Evolutionary conservation across 2,888 invertebrate genomes (phyloP).

Genomic region (Ischnura elegans): DNA sequence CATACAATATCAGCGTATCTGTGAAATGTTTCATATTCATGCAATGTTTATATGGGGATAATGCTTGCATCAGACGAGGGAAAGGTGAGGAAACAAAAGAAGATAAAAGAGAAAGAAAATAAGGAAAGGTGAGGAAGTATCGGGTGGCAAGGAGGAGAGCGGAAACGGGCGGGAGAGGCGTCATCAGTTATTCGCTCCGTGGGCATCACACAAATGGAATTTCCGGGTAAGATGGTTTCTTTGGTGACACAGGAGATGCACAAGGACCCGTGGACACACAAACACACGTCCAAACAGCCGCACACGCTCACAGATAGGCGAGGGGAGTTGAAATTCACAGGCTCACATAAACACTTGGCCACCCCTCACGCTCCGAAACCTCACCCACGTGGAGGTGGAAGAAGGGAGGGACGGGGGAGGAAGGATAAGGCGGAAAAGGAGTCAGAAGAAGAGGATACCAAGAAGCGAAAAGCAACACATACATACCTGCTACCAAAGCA

Average conservation of each 20-base stretch:
- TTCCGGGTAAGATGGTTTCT: slow-evolving; percentile 66
- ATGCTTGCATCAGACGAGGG: too few relatives aligned
- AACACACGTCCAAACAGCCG: neutral
- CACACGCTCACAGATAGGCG: neutral
- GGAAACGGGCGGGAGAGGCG: neutral
- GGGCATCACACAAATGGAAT: slow-evolving; percentile 58
- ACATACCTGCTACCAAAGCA: neutral
- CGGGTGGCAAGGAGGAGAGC: neutral
- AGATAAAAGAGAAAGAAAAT: too few relatives aligned
- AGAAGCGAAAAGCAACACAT: slow-evolving; percentile 30
- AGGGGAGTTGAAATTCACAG: neutral
- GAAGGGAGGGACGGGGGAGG: neutral
- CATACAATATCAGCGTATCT: too few relatives aligned
- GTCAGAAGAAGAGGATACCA: neutral
- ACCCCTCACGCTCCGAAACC: neutral
- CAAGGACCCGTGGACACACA: slow-evolving; percentile 51
- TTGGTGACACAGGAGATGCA: slow-evolving; percentile 28
- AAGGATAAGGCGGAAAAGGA: neutral
- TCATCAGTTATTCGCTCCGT: slow-evolving; percentile 57
- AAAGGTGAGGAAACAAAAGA: too few relatives aligned
- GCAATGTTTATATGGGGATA: too few relatives aligned
- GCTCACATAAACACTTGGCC: neutral
- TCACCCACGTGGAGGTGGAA: neutral
- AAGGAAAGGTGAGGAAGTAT: too few relatives aligned
- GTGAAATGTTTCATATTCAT: too few relatives aligned